Evolutionary conservation across 1,140 invertebrate species (phyloP).

Genomic region (Drosophila athabasca): DNA sequence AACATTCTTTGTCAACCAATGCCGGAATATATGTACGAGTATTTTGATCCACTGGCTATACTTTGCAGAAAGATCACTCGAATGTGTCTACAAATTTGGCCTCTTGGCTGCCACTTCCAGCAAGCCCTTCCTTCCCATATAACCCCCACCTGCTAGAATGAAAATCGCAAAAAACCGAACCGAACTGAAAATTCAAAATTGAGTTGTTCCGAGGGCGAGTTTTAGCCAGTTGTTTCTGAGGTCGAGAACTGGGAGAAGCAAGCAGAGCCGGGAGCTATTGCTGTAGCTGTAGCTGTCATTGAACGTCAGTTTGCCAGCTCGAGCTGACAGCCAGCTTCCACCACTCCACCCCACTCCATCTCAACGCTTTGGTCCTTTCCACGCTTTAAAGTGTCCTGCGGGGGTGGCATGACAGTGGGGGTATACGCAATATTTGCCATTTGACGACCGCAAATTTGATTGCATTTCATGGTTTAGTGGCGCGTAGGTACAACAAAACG

Average conservation of each 20-base stretch:
- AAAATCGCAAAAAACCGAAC: conserved; percentile 34
- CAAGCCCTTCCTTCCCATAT: conserved; percentile 8
- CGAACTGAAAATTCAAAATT: conserved; percentile 71
- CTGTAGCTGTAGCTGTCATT: conserved; percentile 51
- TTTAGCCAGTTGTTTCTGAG: conserved; percentile 26
- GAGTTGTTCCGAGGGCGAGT: conserved; percentile 70
- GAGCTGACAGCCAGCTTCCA: conserved; percentile 74
- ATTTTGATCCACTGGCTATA: too few relatives aligned
- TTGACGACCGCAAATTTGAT: conserved; percentile 83
- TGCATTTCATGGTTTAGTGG: conserved; percentile 82
- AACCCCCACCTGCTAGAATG: background rate
- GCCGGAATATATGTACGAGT: too few relatives aligned
- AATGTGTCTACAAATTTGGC: too few relatives aligned
- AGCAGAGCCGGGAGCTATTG: too few relatives aligned
- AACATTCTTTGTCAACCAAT: too few relatives aligned
- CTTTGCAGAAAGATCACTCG: too few relatives aligned
- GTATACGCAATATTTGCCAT: conserved; percentile 76
- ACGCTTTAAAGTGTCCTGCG: conserved; percentile 59
- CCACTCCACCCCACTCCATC: conserved; percentile 39
- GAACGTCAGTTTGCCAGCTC: conserved; percentile 36
- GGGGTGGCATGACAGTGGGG: conserved; percentile 11
- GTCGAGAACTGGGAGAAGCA: conserved; percentile 20
- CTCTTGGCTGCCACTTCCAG: too few relatives aligned
- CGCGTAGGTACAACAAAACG: conserved; percentile 72
- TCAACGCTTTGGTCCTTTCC: background rate